A percentile compares a stretch with the other conserved stretches of the same genome.
Conservation (phyloP, 2,797 vertebrate genomes). For the Oreochromis grahami region DNA sequence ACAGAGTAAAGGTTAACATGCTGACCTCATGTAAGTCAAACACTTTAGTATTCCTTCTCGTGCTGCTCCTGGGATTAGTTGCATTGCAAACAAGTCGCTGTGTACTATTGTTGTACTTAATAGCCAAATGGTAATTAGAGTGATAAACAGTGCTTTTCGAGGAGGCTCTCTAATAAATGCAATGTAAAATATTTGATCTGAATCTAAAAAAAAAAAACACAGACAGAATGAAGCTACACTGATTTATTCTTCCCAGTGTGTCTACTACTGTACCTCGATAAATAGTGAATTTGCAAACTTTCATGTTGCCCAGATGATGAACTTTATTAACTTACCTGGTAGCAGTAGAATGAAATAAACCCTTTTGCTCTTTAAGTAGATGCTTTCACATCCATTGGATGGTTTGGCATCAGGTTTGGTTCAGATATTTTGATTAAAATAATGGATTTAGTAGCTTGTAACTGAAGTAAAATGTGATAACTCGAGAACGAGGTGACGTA, state of each 20-base stretch:
- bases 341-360: not conserved
- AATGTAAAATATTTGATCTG: not conserved
- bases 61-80: not conserved
- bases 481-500: not conserved
- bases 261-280: not conserved
- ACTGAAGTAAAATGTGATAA: not conserved
- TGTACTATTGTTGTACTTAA: not conserved
- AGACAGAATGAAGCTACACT: not conserved
- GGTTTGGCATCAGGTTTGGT: not conserved
- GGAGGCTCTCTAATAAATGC: not conserved
- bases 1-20: conserved; percentile 19
- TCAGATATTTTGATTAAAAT: not conserved
- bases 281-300: not conserved
- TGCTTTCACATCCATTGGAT: not conserved
- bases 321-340: not conserved
- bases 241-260: not conserved
- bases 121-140: not conserved
- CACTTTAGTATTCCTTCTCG: not conserved
- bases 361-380: not conserved
- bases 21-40: conserved; percentile 3
- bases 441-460: not conserved
- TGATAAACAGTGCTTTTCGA: not conserved
- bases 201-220: not conserved
- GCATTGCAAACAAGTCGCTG: not conserved
- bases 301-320: not conserved